Percentiles rank a stretch among this genome's conserved stretches.
phyloP scores from a whole-genome alignment of 2,113 vertebrate genomes.

The Xenopus borealis region DNA sequence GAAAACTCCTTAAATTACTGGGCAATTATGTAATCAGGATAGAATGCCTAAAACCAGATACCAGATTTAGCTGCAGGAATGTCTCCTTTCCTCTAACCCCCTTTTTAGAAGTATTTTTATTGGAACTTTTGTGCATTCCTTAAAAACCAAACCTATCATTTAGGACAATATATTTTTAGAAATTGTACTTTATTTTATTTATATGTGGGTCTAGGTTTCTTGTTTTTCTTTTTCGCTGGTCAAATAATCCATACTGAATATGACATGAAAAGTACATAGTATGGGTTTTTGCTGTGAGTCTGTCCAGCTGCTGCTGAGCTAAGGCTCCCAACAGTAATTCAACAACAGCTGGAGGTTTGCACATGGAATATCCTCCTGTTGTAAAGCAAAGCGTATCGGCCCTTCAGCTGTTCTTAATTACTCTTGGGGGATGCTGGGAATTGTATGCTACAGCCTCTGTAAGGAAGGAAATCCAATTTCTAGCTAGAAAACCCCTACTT shows the following conservation, averaged over 20 bases:
- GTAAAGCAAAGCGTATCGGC: too few relatives aligned
- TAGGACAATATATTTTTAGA: slow-evolving; percentile 41
- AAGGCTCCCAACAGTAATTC: background rate
- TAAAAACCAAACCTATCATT: slow-evolving; percentile 33
- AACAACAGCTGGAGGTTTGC: background rate
- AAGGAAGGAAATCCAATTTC: too few relatives aligned
- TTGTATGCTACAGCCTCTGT: too few relatives aligned
- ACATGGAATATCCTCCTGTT: background rate
- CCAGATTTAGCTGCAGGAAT: slow-evolving; percentile 40
- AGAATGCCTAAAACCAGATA: slow-evolving; percentile 4
- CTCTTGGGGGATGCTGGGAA: too few relatives aligned
- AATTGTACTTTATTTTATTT: slow-evolving; percentile 37
- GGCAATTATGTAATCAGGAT: slow-evolving; percentile 26
- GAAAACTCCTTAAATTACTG: background rate
- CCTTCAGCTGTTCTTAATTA: too few relatives aligned
- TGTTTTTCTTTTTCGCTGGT: slow-evolving; percentile 10
- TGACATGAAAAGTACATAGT: slow-evolving; percentile 33
- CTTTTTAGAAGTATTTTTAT: slow-evolving; percentile 37
- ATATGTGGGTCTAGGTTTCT: slow-evolving; percentile 24
- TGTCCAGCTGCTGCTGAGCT: background rate
- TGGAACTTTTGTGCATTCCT: slow-evolving; percentile 25
- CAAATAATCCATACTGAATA: slow-evolving; percentile 6
- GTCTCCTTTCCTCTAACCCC: slow-evolving; percentile 37
- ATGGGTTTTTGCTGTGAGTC: background rate
- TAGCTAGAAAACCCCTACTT: too few relatives aligned